phyloP scores from a whole-genome alignment of 2,797 vertebrate species.

The Schizothorax lantsangensis region DNA sequence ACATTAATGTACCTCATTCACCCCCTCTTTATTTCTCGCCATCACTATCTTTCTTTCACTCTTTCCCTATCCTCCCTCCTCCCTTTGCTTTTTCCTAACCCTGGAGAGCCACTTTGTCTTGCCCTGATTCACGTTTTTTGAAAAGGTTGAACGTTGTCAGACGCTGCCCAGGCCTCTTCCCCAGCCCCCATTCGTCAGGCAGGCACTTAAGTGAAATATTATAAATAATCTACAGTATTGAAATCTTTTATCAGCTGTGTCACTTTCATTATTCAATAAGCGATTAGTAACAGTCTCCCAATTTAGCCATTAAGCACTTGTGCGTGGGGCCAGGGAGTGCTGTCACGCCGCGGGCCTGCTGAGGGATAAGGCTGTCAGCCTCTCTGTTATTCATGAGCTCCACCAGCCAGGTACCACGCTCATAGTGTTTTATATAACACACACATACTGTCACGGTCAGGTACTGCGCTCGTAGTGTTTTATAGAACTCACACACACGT shows the following conservation, averaged over 20 bases:
- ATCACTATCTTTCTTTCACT: constrained; percentile 4
- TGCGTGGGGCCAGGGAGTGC: constrained; percentile 64
- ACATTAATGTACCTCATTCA: constrained; percentile 35
- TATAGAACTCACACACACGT: neutral
- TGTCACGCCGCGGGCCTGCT: constrained; percentile 71
- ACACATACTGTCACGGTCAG: neutral
- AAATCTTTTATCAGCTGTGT: constrained; percentile 95
- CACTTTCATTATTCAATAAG: constrained; percentile 94
- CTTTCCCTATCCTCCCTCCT: neutral
- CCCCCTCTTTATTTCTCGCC: constrained; percentile 15
- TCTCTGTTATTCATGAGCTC: constrained; percentile 75
- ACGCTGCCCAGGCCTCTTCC: constrained; percentile 71
- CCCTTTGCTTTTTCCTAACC: neutral
- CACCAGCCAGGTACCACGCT: constrained; percentile 64
- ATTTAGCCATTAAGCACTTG: constrained; percentile 83
- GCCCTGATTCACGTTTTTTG: constrained; percentile 40
- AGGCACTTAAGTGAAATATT: constrained; percentile 87
- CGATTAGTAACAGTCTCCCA: constrained; percentile 88
- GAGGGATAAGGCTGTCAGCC: constrained; percentile 80
- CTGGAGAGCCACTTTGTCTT: constrained; percentile 41
- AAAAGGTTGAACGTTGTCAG: constrained; percentile 60
- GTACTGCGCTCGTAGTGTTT: neutral
- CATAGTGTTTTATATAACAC: constrained; percentile 40
- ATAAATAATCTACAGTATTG: constrained; percentile 90
- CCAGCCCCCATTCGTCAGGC: constrained; percentile 79